These are phyloP conservation scores for Tenebrosternarchus preto DNA, from an alignment of 2,113 vertebrate genomes.

Conservation along the genomic window DNA sequence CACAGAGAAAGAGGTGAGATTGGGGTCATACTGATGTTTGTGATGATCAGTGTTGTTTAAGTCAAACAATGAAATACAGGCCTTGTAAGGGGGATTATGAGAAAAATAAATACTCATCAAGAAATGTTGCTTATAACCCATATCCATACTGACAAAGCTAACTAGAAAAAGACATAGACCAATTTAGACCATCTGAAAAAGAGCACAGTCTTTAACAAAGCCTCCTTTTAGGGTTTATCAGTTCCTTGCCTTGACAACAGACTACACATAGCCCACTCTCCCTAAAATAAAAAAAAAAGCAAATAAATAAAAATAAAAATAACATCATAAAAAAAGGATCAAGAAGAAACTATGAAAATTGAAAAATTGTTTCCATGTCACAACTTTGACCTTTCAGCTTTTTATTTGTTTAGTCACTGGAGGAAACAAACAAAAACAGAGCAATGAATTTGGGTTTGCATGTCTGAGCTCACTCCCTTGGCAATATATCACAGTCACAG, in stretches of 20 bases:
- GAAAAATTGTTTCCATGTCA: constrained; percentile 60
- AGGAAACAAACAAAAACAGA: constrained; percentile 47
- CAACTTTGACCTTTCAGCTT: constrained; percentile 53
- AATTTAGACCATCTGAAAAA: constrained; percentile 24
- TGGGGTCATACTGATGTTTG: not conserved
- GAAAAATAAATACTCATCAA: constrained; percentile 32
- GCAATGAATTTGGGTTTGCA: constrained; percentile 16
- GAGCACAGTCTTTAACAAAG: constrained; percentile 28
- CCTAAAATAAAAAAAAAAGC: constrained; percentile 19
- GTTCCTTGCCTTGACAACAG: constrained; percentile 53
- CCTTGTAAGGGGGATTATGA: constrained; percentile 15
- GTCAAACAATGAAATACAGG: constrained; percentile 13
- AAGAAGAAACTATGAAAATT: constrained; percentile 57
- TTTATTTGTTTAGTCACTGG: constrained; percentile 57
- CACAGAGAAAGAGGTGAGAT: not conserved
- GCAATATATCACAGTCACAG: constrained; percentile 33
- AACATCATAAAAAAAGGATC: constrained; percentile 49
- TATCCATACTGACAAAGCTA: constrained; percentile 21
- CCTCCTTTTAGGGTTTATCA: constrained; percentile 32
- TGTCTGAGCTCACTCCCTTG: constrained; percentile 42
- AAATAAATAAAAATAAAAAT: constrained; percentile 38
- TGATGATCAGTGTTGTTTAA: not conserved
- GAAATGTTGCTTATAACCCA: constrained; percentile 36
- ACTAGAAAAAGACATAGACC: constrained; percentile 37
- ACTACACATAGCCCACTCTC: constrained; percentile 45